A percentile compares a stretch with the other conserved stretches of the same genome.
Evolutionary conservation across 2,797 vertebrate species (phyloP).

Genomic region (Acanthiza pusilla): DNA sequence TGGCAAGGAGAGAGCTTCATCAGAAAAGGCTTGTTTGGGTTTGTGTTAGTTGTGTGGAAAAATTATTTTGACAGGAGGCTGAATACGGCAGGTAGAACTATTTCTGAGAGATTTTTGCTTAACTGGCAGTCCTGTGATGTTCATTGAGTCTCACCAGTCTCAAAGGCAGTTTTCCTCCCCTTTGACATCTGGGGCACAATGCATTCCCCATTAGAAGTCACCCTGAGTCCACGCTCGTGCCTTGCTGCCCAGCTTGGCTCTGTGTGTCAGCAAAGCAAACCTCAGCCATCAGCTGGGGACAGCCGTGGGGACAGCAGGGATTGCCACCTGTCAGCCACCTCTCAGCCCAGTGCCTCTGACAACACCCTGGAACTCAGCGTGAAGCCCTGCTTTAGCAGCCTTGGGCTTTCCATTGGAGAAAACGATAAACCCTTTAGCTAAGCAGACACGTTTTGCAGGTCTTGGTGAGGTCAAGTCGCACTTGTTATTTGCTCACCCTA

Average conservation of each 20-base stretch:
- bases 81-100: background rate
- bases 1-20: background rate
- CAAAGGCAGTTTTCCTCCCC: background rate
- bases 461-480: background rate
- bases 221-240: background rate
- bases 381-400: background rate
- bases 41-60: background rate
- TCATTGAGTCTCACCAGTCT: background rate
- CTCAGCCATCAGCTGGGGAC: background rate
- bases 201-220: background rate
- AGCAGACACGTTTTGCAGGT: background rate
- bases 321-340: background rate
- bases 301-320: background rate
- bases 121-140: background rate
- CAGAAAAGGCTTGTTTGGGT: background rate
- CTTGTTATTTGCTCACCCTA: background rate
- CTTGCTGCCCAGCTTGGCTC: background rate
- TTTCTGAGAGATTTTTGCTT: background rate
- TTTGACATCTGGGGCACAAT: background rate
- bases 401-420: background rate
- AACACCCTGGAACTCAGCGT: background rate
- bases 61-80: background rate
- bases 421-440: background rate
- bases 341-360: background rate
- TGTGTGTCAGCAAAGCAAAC: background rate